Evolutionary conservation across 2,888 invertebrate genomes (phyloP).

Genomic region (Trichogramma dendrolimi): DNA sequence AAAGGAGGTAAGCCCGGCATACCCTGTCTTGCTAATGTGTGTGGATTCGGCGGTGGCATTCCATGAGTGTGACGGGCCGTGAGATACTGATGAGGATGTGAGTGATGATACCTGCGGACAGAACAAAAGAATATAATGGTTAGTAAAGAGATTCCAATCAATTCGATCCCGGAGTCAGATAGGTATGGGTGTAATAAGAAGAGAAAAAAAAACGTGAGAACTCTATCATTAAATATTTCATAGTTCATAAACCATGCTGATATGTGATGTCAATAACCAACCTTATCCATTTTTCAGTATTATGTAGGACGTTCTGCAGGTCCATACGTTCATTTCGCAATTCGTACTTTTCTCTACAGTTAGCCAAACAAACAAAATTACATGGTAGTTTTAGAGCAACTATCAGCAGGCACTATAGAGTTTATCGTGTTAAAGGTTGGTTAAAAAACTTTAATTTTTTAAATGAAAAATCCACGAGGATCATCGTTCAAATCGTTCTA

Average conservation of each 20-base stretch:
- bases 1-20: constrained; percentile 51
- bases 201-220: not conserved
- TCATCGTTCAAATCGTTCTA: no score
- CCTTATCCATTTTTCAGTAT: constrained; percentile 30
- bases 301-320: constrained; percentile 20
- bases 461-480: no score
- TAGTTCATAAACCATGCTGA: not conserved
- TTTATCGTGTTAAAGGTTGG: no score
- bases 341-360: constrained; percentile 25
- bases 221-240: not conserved
- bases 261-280: not conserved
- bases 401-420: no score
- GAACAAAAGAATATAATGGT: no score
- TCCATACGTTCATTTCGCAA: constrained; percentile 26
- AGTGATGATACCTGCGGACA: constrained; percentile 51
- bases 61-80: constrained; percentile 50
- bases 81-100: constrained; percentile 54
- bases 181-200: no score
- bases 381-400: not conserved
- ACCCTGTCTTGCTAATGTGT: constrained; percentile 54
- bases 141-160: no score
- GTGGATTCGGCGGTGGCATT: constrained; percentile 53
- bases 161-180: no score
- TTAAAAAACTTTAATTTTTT: no score
- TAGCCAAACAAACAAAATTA: constrained; percentile 9